These are phyloP conservation scores for Campylorhamphus procurvoides DNA, from an alignment of 2,113 vertebrate genomes.

Conservation along the genomic window DNA sequence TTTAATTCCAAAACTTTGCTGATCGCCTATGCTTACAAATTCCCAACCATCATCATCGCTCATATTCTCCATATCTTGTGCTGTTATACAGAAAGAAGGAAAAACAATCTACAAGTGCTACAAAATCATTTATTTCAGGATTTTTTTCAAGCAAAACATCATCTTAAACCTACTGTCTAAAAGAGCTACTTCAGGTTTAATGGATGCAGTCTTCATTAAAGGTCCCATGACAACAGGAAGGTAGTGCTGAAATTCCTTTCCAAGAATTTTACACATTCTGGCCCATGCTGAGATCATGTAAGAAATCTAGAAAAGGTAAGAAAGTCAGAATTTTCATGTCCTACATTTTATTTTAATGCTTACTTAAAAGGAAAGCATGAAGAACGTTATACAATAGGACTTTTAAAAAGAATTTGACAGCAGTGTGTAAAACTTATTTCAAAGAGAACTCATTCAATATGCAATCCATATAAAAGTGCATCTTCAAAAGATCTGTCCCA, in stretches of 20 bases:
- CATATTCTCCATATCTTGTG: conserved; percentile 99
- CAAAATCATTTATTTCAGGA: not conserved
- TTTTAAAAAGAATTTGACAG: not conserved
- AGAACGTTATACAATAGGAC: not conserved
- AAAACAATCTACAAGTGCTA: not conserved
- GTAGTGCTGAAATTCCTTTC: conserved; percentile 98
- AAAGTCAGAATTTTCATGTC: not conserved
- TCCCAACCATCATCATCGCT: conserved; percentile 99
- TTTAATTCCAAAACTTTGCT: conserved; percentile 99
- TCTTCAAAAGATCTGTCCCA: not conserved
- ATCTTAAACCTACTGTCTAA: conserved; percentile 88
- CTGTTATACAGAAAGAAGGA: conserved; percentile 56
- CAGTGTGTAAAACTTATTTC: not conserved
- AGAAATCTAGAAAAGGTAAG: conserved; percentile 84
- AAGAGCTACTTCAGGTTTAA: conserved; percentile 98
- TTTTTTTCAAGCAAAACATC: not conserved
- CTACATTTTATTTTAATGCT: not conserved
- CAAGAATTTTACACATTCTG: conserved; percentile 98
- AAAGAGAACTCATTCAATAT: not conserved
- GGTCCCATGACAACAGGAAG: conserved; percentile 99
- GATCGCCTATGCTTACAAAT: conserved; percentile 97
- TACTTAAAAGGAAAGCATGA: not conserved
- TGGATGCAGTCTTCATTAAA: conserved; percentile 98
- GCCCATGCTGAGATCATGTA: conserved; percentile 99
- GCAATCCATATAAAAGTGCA: not conserved